Evolutionary conservation across 2,888 invertebrate genomes (phyloP).

Genomic region (Ochlodes sylvanus): DNA sequence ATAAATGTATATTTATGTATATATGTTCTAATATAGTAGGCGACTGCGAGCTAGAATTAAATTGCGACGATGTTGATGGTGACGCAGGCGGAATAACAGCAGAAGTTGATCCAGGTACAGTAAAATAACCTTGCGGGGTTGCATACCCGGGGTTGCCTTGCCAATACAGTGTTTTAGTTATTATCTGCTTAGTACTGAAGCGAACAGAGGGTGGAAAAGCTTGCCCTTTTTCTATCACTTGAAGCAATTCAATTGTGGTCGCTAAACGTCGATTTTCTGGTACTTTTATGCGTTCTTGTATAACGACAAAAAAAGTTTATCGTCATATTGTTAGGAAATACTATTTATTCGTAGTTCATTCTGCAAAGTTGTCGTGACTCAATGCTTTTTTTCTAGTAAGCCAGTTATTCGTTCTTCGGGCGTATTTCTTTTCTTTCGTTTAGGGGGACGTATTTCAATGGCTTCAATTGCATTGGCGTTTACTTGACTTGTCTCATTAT

Average conservation of each 20-base stretch:
- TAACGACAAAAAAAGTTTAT: constrained; percentile 52
- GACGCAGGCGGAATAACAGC: too few relatives aligned
- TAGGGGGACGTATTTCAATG: neutral
- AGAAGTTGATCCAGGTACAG: too few relatives aligned
- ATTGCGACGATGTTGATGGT: too few relatives aligned
- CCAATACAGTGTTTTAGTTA: too few relatives aligned
- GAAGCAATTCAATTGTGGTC: constrained; percentile 51
- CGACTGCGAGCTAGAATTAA: too few relatives aligned
- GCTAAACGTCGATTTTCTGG: constrained; percentile 49
- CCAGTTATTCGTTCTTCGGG: constrained; percentile 48
- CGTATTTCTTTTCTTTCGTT: constrained; percentile 40
- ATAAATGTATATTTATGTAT: too few relatives aligned
- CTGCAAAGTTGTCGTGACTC: constrained; percentile 41
- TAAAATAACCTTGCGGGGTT: too few relatives aligned
- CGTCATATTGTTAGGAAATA: constrained; percentile 51
- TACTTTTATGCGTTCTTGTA: constrained; percentile 48
- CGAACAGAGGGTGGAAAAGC: constrained; percentile 45
- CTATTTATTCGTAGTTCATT: too few relatives aligned
- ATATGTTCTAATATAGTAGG: too few relatives aligned
- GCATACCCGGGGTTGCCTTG: too few relatives aligned
- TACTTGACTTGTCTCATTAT: neutral
- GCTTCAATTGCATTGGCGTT: constrained; percentile 1
- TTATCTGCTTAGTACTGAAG: constrained; percentile 31
- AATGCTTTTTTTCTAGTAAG: constrained; percentile 50
- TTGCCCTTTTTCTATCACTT: constrained; percentile 47